Evolutionary conservation across 2,797 vertebrate genomes (phyloP).

Genomic region (Thamnophis elegans): DNA sequence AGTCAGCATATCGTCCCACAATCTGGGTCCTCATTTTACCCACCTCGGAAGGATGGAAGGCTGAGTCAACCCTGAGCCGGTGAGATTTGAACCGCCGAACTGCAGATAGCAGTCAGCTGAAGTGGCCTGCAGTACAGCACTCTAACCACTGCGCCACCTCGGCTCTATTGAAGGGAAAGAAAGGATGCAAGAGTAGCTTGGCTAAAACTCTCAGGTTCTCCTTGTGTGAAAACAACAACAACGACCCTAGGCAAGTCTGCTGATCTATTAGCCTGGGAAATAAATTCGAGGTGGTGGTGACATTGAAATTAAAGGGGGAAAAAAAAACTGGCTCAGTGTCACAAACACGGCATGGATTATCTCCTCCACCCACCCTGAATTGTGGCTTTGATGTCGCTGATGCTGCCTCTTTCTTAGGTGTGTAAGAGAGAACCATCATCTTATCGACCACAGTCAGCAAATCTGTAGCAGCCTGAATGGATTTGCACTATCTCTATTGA

Average conservation of each 20-base stretch:
- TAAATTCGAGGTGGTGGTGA: not conserved
- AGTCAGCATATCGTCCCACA: no score
- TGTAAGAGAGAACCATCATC: not conserved
- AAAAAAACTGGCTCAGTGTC: not conserved
- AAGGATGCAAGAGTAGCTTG: not conserved
- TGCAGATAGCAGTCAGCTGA: no score
- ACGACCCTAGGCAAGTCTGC: not conserved
- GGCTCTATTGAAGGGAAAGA: not conserved
- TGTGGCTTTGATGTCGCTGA: not conserved
- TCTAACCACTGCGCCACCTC: no score
- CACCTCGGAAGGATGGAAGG: no score
- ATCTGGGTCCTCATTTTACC: no score
- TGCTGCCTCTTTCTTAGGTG: not conserved
- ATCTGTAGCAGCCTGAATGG: not conserved
- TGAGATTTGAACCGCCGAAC: no score
- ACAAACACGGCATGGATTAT: not conserved
- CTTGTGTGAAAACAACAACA: not conserved
- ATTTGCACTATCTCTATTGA: not conserved
- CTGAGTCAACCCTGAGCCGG: no score
- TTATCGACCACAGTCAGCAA: not conserved
- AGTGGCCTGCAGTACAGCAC: no score
- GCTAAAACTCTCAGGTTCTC: not conserved
- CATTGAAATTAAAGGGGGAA: not conserved
- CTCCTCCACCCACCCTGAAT: not conserved
- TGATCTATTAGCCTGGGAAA: not conserved